Percentiles rank a stretch among this genome's conserved stretches.
Conservation (phyloP, 2,888 invertebrate genomes). For the Strigamia crassipes region DNA sequence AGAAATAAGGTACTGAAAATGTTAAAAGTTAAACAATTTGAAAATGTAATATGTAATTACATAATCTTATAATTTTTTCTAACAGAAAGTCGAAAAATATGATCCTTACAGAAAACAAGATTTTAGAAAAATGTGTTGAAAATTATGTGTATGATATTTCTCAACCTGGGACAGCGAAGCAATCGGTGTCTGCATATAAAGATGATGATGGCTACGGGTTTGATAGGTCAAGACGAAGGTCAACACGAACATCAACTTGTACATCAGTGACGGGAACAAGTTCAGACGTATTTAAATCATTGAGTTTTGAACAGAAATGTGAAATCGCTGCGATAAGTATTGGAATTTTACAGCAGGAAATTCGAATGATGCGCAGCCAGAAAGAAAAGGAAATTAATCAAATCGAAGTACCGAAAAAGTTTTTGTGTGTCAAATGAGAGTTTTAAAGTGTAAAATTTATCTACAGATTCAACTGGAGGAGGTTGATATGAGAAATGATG, state of each 20-base stretch:
- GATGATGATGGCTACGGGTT: background rate
- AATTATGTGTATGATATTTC: background rate
- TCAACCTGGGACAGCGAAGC: background rate
- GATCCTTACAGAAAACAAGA: background rate
- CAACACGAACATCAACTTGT: background rate
- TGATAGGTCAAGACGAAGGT: background rate
- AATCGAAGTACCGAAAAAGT: background rate
- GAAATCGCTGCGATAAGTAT: background rate
- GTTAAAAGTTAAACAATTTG: background rate
- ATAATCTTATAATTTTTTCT: background rate
- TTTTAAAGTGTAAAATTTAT: background rate
- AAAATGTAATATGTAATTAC: background rate
- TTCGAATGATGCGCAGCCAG: background rate
- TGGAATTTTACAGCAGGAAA: background rate
- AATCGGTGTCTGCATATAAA: background rate
- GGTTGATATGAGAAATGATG: background rate
- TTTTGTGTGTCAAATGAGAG: no score
- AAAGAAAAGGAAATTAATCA: background rate
- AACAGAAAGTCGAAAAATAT: background rate
- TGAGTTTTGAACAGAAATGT: conserved; percentile 15
- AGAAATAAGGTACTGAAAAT: background rate
- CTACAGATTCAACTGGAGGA: background rate
- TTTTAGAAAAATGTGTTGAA: background rate
- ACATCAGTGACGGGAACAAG: background rate
- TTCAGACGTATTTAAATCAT: background rate